These are phyloP conservation scores for Zaprionus gabonicus DNA, from an alignment of 1,140 invertebrate genomes.

Conservation along the genomic window DNA sequence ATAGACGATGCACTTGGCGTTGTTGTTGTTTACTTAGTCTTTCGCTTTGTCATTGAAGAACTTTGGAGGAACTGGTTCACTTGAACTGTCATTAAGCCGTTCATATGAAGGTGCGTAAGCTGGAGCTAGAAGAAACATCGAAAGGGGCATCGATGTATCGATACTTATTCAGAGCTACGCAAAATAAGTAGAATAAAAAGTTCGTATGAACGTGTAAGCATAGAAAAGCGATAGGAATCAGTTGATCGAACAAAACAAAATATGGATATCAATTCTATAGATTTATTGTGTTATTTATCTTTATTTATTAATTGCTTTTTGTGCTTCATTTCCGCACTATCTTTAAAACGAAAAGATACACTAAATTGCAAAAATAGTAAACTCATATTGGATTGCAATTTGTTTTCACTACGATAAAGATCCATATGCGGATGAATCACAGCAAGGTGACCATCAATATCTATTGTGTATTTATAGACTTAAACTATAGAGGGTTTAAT, in stretches of 20 bases:
- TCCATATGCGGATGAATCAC: conserved; percentile 17
- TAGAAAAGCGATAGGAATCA: no score
- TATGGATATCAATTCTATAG: neutral
- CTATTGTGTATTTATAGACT: neutral
- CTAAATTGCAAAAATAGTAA: neutral
- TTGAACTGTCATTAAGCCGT: no score
- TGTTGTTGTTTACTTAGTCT: no score
- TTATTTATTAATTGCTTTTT: conserved; percentile 1
- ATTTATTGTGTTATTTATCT: neutral
- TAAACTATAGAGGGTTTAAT: neutral
- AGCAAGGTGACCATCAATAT: conserved; percentile 2
- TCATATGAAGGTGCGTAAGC: no score
- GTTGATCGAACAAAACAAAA: neutral
- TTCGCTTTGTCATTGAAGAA: no score
- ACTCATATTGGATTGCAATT: neutral
- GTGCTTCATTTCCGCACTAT: neutral
- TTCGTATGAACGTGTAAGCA: no score
- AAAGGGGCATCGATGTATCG: no score
- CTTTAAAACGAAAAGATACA: neutral
- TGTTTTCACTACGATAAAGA: neutral
- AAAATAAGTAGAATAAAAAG: no score
- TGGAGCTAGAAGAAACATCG: no score
- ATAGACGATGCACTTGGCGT: no score
- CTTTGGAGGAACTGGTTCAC: no score
- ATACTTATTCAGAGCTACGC: no score